A percentile compares a stretch with the other conserved stretches of the same genome.
phyloP scores from a whole-genome alignment of 2,113 vertebrate species.

The Anoura caudifer region DNA sequence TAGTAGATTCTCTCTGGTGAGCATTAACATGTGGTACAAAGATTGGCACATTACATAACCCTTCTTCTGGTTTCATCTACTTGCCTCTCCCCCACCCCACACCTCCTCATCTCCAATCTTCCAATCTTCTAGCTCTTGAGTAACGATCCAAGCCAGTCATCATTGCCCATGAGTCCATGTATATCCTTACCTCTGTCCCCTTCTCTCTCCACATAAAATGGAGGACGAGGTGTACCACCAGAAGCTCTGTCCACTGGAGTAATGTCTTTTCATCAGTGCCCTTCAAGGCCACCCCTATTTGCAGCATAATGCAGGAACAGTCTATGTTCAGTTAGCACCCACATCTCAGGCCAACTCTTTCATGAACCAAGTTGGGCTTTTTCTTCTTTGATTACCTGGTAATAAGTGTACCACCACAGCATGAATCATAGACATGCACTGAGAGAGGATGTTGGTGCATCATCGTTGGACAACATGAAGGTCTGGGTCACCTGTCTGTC shows the following conservation, averaged over 20 bases:
- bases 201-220: neutral
- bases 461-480: neutral
- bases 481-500: neutral
- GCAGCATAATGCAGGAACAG: neutral
- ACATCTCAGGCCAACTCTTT: neutral
- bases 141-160: neutral
- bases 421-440: neutral
- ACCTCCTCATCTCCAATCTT: neutral
- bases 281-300: no score
- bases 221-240: no score
- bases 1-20: no score
- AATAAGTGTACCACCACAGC: neutral
- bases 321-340: neutral
- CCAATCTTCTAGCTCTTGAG: neutral
- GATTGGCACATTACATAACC: no score
- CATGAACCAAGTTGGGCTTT: neutral
- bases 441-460: neutral
- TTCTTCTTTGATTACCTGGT: neutral
- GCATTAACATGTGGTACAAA: no score
- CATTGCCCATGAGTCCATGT: neutral
- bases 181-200: neutral
- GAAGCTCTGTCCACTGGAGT: no score
- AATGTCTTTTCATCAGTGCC: no score
- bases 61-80: no score
- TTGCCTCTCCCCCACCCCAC: no score